Conservation (phyloP, 2,113 vertebrate genomes). For the Phylloscopus trochiloides region DNA sequence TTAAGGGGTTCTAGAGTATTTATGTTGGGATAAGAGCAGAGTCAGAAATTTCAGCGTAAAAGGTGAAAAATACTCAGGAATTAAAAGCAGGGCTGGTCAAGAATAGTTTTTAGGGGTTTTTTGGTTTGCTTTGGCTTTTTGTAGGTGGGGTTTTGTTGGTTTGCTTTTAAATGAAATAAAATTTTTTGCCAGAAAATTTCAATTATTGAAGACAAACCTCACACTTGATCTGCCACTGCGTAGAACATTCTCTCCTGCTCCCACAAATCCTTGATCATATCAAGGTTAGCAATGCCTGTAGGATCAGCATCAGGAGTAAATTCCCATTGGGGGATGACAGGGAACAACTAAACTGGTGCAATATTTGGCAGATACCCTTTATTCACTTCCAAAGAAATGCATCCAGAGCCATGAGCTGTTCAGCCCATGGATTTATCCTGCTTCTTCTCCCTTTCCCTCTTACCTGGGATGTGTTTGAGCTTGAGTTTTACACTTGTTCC, state of each 20-base stretch:
- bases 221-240: neutral
- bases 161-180: neutral
- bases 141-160: neutral
- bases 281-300: neutral
- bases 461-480: neutral
- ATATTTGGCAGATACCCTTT: neutral
- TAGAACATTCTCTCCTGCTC: neutral
- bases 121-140: neutral
- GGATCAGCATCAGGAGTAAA: neutral
- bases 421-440: neutral
- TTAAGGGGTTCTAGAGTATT: neutral
- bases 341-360: neutral
- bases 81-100: neutral
- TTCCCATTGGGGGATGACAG: fast-evolving
- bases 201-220: neutral
- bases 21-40: neutral
- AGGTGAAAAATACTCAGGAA: neutral
- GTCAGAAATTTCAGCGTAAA: neutral
- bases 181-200: neutral
- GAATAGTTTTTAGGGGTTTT: fast-evolving
- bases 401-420: neutral
- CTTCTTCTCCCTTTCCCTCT: neutral
- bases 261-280: fast-evolving
- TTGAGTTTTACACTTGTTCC: neutral
- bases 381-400: neutral